Base-by-base conservation (phyloP, 2,888 invertebrate genomes). In the Didymodactylos carnosus region DNA sequence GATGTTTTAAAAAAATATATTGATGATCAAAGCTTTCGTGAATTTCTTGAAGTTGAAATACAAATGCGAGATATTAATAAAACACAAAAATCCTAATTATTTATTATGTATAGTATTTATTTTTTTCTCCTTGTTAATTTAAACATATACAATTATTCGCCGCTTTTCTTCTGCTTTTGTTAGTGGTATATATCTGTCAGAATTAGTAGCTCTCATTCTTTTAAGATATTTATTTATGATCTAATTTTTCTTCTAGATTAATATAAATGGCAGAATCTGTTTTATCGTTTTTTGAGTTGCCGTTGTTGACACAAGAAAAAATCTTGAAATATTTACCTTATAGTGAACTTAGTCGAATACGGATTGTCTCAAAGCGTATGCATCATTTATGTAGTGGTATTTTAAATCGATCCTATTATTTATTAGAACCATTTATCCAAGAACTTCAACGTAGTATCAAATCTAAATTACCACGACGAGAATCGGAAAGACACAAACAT, bases 401-500 rank as follows among this genome's bases (percentile, higher is more conserved):
- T 77, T 83, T 94, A 10, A 92, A 92, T 79, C 86, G 89, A 74
- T 93, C 93, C 0, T 93, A 92, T 80, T 86, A 88, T 75, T 87
- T 88, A 81, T 88, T 90, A 69, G 91, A 92, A 79, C 87, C 88
- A 76, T 87, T 88, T 72, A 92, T 92, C 81, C 86, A 87, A 0
- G 84, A 87, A 71, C 89, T 89, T 72, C 86, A 91, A 75, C 90
- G 89, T 81, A 87, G 87, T 73, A 89, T 93, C 0, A 92, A 92
- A 81, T 85, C 88, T 1, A 87, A 90, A 80, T 82, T 94, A 73
- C 94, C 94, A 0, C 86, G 93, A 25, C 85, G 94, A 73, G 93
- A 94, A 82, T 92, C 92, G 0, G 93, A 93, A 81, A 86, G 94
- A 80, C 87, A 91, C 77, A 88, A 88, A 7, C 93, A 94, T 82